These are phyloP conservation scores for Microcebus tavaratra DNA, from an alignment of 2,113 vertebrate species.

Conservation along the genomic window DNA sequence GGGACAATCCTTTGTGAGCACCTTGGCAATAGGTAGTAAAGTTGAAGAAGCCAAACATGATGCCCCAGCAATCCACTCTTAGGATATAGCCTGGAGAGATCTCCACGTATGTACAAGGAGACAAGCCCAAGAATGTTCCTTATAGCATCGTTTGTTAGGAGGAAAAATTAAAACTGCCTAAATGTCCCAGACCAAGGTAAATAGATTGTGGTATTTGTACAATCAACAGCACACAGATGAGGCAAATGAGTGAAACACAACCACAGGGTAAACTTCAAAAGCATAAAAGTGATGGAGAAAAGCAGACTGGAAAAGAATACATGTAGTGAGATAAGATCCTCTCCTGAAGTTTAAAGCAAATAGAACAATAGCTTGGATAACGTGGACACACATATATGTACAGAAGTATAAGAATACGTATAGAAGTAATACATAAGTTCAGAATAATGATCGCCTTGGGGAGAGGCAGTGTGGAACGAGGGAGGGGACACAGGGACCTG, in stretches of 20 bases:
- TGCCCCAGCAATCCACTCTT: accelerated
- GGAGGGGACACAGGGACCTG: background rate
- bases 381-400: accelerated
- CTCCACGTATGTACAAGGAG: accelerated
- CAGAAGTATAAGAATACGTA: background rate
- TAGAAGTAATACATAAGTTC: background rate
- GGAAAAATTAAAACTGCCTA: background rate
- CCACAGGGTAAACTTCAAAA: too few relatives aligned
- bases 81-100: background rate
- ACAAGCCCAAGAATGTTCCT: background rate
- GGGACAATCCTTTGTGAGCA: accelerated
- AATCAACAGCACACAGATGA: background rate
- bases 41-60: background rate
- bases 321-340: background rate
- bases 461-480: background rate
- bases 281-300: background rate
- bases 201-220: too few relatives aligned
- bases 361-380: accelerated
- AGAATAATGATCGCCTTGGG: background rate
- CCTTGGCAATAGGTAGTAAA: too few relatives aligned
- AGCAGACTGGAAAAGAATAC: too few relatives aligned
- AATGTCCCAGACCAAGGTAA: background rate
- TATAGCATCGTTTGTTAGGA: accelerated
- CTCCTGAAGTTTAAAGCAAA: background rate
- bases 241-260: background rate